Base-by-base conservation (phyloP, 2,113 vertebrate species). In the Rhinogobius similis region DNA sequence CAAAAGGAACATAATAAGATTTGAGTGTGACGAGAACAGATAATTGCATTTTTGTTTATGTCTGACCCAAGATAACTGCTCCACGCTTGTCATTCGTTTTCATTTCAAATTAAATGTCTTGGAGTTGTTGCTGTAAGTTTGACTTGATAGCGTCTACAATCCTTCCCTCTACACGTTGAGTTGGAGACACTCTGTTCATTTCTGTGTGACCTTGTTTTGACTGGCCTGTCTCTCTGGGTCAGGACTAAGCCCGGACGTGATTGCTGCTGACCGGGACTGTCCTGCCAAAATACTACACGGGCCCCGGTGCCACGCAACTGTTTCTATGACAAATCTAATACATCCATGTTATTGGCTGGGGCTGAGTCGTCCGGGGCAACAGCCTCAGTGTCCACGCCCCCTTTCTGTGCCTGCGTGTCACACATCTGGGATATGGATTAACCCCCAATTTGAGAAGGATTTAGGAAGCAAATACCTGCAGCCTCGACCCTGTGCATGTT, bases 341-440 rank as follows among this genome's bases (percentile, higher is more conserved):
- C 78, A 70, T 84, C 72, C 77, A 53, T 62, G 74, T 76, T 76
- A 68, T 67, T 85, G 78, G 84, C 70, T 41, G 39, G 29, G 27
- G 39, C 62, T 13, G 12, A 61, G 52, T n/a, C 26, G 75, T 43
- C 55, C 24, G 18, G 29, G 5, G 18, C 32, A 21, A 53, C 7
- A 23, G 52, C 61, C 58, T 36, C 41, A 23, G 48, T 59, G 32
- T 62, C 59, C 55, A 39, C 53, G 62, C 72, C 70, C 50, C 72
- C 39, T 69, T 67, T 63, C 58, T 72, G 32, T 72, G 66, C 62
- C 52, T 77, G 67, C 4, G 12, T 59, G 68, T 62, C 48, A 46
- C 75, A 78, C 78, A 85, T 83, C 70, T 84, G 76, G 74, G 48
- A 77, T 78, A 36, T 46, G 75, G 77, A 85, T 82, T 76, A 76